phyloP scores from a whole-genome alignment of 35 echinoderm and acorn worm genomes.

The Ptychodera flava region DNA sequence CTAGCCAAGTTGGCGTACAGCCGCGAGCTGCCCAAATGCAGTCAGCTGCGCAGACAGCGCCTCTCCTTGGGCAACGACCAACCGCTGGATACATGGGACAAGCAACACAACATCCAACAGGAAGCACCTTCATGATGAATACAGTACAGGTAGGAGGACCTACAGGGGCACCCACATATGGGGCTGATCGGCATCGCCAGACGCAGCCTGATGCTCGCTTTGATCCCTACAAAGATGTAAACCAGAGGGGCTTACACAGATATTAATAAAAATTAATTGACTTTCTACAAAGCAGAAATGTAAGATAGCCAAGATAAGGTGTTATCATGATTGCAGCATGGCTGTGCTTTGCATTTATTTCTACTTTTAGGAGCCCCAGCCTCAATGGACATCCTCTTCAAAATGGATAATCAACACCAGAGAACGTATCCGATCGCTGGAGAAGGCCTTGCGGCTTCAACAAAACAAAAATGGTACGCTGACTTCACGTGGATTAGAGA shows the following conservation, averaged over 20 bases:
- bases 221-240: background rate
- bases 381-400: background rate
- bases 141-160: background rate
- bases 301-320: background rate
- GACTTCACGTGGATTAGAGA: background rate
- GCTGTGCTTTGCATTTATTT: conserved; percentile 1
- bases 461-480: background rate
- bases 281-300: too few species aligned
- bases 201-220: too few species aligned
- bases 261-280: background rate
- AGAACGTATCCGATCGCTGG: background rate
- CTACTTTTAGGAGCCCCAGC: background rate
- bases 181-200: background rate
- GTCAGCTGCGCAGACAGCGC: background rate
- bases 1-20: background rate
- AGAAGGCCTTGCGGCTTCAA: background rate
- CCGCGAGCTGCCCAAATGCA: background rate
- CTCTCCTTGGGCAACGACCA: background rate
- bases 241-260: background rate
- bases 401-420: background rate
- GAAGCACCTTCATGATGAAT: background rate
- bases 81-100: background rate
- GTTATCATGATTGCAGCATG: background rate
- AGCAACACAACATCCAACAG: background rate
- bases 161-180: background rate